Evolutionary conservation across 2,888 invertebrate genomes (phyloP), one percentile per base, ranked within the genome.

Genomic region (Panopea generosa): DNA sequence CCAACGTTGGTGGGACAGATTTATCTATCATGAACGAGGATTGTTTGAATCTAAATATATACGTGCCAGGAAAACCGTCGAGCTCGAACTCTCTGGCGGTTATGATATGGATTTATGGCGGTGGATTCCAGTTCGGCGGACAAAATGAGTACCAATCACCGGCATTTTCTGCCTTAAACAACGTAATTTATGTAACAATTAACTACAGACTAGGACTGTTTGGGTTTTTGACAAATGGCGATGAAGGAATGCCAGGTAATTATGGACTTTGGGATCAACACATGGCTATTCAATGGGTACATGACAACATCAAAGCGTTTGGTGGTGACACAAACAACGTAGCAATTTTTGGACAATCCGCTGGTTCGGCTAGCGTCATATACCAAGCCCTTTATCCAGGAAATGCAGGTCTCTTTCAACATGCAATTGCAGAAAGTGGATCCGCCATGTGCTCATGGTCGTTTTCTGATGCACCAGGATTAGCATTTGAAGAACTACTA

Each of bases 231-330:
- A 38, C 67, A 6, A 66, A 56, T 27, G 47, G 52, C 6, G 29
- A 57, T 11, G 11, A 47, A 11, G 62, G 56, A 9, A 38, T 73
- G 20, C 22, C 38, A 16, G 73, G 73, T 7, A 73, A 73, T 33
- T 62, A 62, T 20, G 73, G 73, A 11, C 52, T 73, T 0, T 73
- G 73, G 73, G 73, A 73, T 57, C 73, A 73, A 22, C 73, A 67
- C 16, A 73, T 68, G 62, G 67, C 67, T 20, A 73, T 73, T 18
- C 47, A 61, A 22, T 73, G 73, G 73, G 61, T 73, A 1, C 67
- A 68, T 38, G 73, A 73, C 22, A 67, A 73, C 43, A 73, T 73
- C 18, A 57, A 24, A 4, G 24, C 65, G 2, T 73, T 73, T 50
- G 73, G 73, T 1, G 73, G 73, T 2, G 62, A 73, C 20, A 55